Base-by-base conservation (phyloP, 2,797 vertebrate species). In the Chelon auratus region DNA sequence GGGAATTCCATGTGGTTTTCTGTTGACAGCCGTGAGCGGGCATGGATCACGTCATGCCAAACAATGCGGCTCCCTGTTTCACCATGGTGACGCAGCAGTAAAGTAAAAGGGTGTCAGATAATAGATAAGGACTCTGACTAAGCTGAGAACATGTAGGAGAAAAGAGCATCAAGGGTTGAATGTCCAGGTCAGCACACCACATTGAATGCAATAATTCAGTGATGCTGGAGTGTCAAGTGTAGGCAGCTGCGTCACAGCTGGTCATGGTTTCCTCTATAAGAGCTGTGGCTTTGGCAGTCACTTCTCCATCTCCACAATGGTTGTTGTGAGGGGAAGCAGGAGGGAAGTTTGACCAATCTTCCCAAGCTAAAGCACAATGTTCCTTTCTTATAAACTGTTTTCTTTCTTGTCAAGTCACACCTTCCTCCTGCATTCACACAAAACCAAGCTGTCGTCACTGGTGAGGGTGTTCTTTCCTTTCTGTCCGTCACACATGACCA, bases 1-100 rank as follows among this genome's bases (percentile, higher is more conserved):
- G 87, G 88, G 86, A 92, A 89, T 90, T 91, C 88, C 77, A 14
- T 77, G 82, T 24, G 87, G 90, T 84, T 89, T 90, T 59, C 58
- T 77, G 83, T 75, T 83, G 88, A 88, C 90, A 82, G 86, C 72
- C 68, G 65, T 58, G 72, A 82, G 68, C 71, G 74, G 88, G 73
- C 73, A 82, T 1, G 73, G 72, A 87, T 83, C 84, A 62, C 77
- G 42, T 59, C 48, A 55, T 66, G 61, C 65, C 18, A 68, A 78
- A 88, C 85, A 87, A 86, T 63, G 79, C 69, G 2, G 79, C 75
- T 69, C 72, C 40, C 68, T 85, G 82, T 89, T 82, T 79, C 12
- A 18, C 5, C 15, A 48, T 5, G 40, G 56, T 68, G 80, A 86
- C 20, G 42, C 72, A 51, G 54, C 7, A 22, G 58, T n/a, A 53